Base-by-base conservation (phyloP, 2,888 invertebrate genomes). In the Cerceris rybyensis region DNA sequence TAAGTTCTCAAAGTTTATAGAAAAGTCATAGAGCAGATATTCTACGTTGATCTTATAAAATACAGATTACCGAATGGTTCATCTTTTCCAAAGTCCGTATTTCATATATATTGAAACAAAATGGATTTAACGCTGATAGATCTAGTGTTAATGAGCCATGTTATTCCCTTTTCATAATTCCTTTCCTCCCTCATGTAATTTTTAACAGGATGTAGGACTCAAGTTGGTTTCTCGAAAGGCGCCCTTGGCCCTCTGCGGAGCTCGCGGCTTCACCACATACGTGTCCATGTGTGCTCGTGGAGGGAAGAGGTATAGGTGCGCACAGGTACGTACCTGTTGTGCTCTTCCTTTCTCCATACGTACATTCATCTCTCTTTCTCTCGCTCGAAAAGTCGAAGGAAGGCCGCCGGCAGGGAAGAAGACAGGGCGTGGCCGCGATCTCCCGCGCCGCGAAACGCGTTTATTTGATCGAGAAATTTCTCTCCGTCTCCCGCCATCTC, bases 401-500 rank as follows among this genome's bases (percentile, higher is more conserved):
- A 74, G 74, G 74, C 74, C 74, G 63, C 28, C 60, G 54, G 54
- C 59, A 66, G 66, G 61, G 68, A 79, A 67, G 67, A 80, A 72
- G 77, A 70, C 68, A 84, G 88, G 89, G 89, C 89, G 89, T 89
- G 89, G 89, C 69, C 85, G 86, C 82, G 86, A 87, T 88, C 85
- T 85, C 80, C 85, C 82, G 82, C 83, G 79, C 82, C 75, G 87
- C 83, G 79, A 82, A 87, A 87, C 87, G 82, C 85, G 84, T 88
- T 88, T 87, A 87, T 88, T 89, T 85, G 82, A 83, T 84, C 85
- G 86, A 86, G 78, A 75, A 84, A 78, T 83, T 84, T 83, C 84
- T 83, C 78, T 60, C 52, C 13, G 39, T 64, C 66, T 52, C 70
- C n/a, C n/a, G n/a, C 43, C 41, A 13, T 57, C 61, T 17, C 17